These are phyloP conservation scores for Chionodraco myersi DNA, from an alignment of 2,113 vertebrate species.

Conservation along the genomic window DNA sequence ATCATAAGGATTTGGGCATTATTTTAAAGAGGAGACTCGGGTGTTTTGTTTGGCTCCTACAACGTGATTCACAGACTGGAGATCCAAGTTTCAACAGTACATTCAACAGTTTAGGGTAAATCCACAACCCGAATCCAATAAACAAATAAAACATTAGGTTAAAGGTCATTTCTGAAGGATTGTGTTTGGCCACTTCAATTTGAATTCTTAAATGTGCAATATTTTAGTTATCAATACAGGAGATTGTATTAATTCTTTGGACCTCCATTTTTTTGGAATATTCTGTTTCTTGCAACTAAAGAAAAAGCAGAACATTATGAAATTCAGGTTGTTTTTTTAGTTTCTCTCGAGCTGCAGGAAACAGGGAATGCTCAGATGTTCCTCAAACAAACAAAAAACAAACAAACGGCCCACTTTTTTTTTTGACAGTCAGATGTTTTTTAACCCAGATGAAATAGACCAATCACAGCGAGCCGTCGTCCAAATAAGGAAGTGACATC, in stretches of 20 bases:
- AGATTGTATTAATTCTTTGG: background rate
- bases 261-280: background rate
- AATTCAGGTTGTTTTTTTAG: no score
- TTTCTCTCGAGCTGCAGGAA: background rate
- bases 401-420: background rate
- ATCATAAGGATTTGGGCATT: no score
- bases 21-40: no score
- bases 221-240: background rate
- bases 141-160: no score
- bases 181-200: background rate
- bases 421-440: conserved; percentile 1
- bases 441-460: background rate
- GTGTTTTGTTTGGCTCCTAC: no score
- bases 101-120: no score
- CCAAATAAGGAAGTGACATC: conserved; percentile 29
- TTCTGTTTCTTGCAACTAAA: no score
- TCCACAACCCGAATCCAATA: no score
- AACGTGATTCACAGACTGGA: no score
- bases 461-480: conserved; percentile 23
- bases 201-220: background rate
- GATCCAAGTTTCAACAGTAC: no score
- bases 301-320: no score
- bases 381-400: background rate
- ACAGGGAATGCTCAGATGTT: background rate
- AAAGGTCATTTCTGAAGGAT: background rate